Base-by-base conservation (phyloP, 2,113 vertebrate genomes). In the Guaruba guarouba region DNA sequence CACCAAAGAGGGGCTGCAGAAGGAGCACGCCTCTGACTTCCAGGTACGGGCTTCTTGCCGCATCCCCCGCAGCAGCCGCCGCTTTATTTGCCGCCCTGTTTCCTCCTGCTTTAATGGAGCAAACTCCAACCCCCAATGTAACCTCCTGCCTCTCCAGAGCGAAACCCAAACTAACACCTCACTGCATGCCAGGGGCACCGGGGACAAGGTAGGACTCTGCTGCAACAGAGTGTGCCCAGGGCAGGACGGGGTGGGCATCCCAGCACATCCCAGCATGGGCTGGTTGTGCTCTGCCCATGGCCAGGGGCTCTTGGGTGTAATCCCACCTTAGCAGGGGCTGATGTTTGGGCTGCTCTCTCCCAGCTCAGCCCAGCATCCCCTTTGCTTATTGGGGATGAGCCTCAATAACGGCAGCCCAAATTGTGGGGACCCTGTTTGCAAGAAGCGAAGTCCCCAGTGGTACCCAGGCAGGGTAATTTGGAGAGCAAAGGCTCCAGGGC, bases 31-130 rank as follows among this genome's bases (percentile, higher is more conserved):
- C 76, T 95, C 97, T 0, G 98, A 98, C 85, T 98, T 99, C 94
- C 99, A 99, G 99, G 99, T 99, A 98, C 55, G 91, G 70, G 55
- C 69, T 17, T 83, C 84, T 95, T 48, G 89, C 88, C 76, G 52
- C 19, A 3, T 61, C 61, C 92, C 62, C 88, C 27, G 23, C 96
- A 95, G 86, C 88, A 93, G 89, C 96, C 37, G 91, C 96, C 78
- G 75, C 92, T 97, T 97, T 97, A 95, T 97, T 96, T 95, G 96
- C 97, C 52, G 95, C 97, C 92, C 77, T 13, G 68, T 96, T 97
- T 96, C 95, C 97, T 82, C 94, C 82, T 35, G 96, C 96, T 97
- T 96, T 96, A 96, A 95, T 4, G 41, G 84, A 91, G 71, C 92
- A 94, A 96, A 86, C 70, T 92, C 93, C 9, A 7, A 92, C 57